Conservation (phyloP, 64 coral and sea anemone species). For the Stylophora pistillata region DNA sequence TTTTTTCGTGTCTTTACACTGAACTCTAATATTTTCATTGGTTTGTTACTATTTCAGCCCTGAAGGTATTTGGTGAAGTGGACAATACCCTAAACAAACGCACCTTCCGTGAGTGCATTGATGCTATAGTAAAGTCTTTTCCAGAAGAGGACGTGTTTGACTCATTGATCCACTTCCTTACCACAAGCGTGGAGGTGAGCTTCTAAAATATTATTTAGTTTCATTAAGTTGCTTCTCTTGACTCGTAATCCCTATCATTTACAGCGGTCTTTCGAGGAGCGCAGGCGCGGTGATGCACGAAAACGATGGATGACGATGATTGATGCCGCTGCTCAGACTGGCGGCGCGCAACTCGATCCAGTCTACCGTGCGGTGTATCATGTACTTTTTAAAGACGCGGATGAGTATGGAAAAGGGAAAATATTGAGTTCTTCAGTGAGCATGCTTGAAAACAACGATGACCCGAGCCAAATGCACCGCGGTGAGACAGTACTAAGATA, state of each 20-base stretch:
- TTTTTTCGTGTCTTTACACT: too few relatives aligned
- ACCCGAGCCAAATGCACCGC: conserved; percentile 54
- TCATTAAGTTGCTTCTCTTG: neutral
- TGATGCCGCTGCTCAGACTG: conserved; percentile 91
- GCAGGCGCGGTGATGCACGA: conserved; percentile 87
- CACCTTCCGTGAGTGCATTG: conserved; percentile 70
- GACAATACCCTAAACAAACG: conserved; percentile 61
- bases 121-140: conserved; percentile 51
- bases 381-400: conserved; percentile 85
- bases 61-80: conserved; percentile 55
- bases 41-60: conserved; percentile 21
- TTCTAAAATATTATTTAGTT: too few relatives aligned
- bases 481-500: conserved; percentile 89
- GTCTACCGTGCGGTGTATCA: conserved; percentile 93
- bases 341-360: conserved; percentile 89
- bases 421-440: conserved; percentile 68
- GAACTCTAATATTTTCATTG: neutral
- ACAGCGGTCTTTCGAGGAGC: conserved; percentile 96
- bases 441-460: conserved; percentile 91
- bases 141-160: conserved; percentile 60
- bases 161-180: conserved; percentile 72
- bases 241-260: neutral
- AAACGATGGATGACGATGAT: conserved; percentile 89
- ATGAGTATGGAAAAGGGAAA: conserved; percentile 83
- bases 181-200: conserved; percentile 80